Conservation (phyloP, 2,888 invertebrate genomes). For the Tenthredo livida region DNA sequence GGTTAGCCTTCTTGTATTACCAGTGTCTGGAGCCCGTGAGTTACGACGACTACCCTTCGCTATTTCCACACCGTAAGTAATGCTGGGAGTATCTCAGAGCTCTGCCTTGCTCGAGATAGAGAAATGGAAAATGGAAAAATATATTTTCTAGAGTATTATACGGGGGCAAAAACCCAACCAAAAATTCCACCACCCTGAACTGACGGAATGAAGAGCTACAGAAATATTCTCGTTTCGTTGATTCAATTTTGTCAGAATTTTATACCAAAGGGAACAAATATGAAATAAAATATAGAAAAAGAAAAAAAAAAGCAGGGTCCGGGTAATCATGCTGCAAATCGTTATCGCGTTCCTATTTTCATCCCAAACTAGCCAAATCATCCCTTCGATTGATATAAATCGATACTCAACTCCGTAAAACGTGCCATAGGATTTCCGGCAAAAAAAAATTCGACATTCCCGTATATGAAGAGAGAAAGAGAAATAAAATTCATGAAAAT, state of each 20-base stretch:
- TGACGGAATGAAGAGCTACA: background rate
- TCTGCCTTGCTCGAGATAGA: conserved; percentile 12
- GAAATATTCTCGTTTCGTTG: background rate
- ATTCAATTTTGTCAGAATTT: background rate
- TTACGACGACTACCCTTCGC: conserved; percentile 51
- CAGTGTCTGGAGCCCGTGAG: conserved; percentile 45
- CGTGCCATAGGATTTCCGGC: background rate
- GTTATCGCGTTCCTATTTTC: background rate
- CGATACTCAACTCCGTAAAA: conserved; percentile 15
- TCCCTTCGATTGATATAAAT: conserved; percentile 12
- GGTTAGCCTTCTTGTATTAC: conserved; percentile 51
- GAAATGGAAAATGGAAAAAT: conserved; percentile 42
- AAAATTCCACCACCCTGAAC: background rate
- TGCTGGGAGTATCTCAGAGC: conserved; percentile 41
- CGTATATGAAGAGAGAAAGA: background rate
- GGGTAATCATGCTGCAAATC: background rate
- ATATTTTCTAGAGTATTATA: conserved; percentile 27
- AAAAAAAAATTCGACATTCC: background rate
- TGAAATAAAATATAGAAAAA: background rate
- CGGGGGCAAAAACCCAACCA: background rate
- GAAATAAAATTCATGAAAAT: conserved; percentile 18
- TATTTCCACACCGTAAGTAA: conserved; percentile 46
- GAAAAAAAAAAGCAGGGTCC: background rate
- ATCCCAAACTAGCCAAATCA: conserved; percentile 1
- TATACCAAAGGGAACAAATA: background rate